phyloP scores from a whole-genome alignment of 2,113 vertebrate species.

The Theropithecus gelada region DNA sequence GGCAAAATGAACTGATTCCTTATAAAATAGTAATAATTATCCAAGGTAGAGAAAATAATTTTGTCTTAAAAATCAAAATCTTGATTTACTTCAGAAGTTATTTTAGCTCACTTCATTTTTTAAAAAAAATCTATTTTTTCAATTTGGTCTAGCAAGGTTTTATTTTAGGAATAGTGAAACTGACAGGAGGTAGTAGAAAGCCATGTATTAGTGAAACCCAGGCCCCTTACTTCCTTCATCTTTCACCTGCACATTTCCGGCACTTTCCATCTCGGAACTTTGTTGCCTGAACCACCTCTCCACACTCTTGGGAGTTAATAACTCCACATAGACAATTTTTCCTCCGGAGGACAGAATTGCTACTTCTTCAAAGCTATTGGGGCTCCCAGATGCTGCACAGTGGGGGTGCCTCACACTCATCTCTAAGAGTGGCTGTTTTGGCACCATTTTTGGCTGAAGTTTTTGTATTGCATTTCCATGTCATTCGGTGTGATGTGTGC shows the following conservation, averaged over 20 bases:
- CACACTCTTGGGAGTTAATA: neutral
- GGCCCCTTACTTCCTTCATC: neutral
- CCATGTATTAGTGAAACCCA: neutral
- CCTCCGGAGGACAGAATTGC: neutral
- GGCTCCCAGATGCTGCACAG: neutral
- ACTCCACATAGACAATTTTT: neutral
- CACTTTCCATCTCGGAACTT: neutral
- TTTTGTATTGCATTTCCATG: conserved; percentile 36
- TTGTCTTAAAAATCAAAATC: neutral
- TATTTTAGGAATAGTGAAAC: neutral
- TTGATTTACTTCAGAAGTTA: neutral
- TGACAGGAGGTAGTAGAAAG: neutral
- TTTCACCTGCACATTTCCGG: neutral
- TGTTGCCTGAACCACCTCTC: neutral
- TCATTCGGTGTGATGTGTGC: neutral
- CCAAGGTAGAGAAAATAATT: neutral
- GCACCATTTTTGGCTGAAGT: neutral
- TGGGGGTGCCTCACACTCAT: neutral
- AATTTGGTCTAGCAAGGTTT: neutral
- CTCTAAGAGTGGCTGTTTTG: neutral
- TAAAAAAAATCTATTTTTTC: neutral
- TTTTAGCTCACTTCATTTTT: neutral
- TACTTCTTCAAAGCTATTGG: neutral
- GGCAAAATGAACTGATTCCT: conserved; percentile 1
- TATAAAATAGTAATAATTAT: neutral